Evolutionary conservation across 2,888 invertebrate genomes (phyloP), one percentile per base, ranked within the genome.

Genomic region (Apamea epomidion): DNA sequence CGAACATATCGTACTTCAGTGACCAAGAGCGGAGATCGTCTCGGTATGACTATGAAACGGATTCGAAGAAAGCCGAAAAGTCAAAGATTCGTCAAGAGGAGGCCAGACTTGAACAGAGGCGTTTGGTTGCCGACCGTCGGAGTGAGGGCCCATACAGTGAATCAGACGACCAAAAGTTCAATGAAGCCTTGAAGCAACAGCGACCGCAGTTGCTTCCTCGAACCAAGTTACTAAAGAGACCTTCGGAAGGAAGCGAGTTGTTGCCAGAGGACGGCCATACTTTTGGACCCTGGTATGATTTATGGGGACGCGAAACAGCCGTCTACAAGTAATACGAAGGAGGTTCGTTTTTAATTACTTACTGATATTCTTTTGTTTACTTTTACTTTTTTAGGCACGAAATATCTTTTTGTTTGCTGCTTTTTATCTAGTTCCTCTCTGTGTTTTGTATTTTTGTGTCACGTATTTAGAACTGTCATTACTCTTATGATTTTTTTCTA

Each of bases 221-320:
- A 80, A 98, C 98, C 2, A 98, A 98, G 92, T 94, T 98, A 71
- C 94, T 98, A 74, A 98, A 98, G 91, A 97, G 97, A 87, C 94
- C 97, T 70, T 93, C 93, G 32, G 97, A 97, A 81, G 95, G 94
- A 80, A 94, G 92, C 80, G 97, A 97, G 88, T 94, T 97, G 88
- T 94, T 97, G 83, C 97, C 97, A 74, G 97, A 97, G 91, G 97
- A 97, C 79, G 98, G 97, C 18, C 98, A 98, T 91, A 98, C 98
- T 88, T 99, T 98, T 93, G 99, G 99, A 1, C 98, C 99, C 0
- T 99, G 99, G 99, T 99, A 98, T 92, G 99, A 99, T 95, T 97
- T 99, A 84, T 99, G 99, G 99, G 98, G 98, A 54, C 97, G 98
- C 80, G 98, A 98, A 94, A 97, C 98, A 67, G 98, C 98, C 54